phyloP scores from a whole-genome alignment of 2,113 vertebrate species.

The Leptobrachium leishanense region DNA sequence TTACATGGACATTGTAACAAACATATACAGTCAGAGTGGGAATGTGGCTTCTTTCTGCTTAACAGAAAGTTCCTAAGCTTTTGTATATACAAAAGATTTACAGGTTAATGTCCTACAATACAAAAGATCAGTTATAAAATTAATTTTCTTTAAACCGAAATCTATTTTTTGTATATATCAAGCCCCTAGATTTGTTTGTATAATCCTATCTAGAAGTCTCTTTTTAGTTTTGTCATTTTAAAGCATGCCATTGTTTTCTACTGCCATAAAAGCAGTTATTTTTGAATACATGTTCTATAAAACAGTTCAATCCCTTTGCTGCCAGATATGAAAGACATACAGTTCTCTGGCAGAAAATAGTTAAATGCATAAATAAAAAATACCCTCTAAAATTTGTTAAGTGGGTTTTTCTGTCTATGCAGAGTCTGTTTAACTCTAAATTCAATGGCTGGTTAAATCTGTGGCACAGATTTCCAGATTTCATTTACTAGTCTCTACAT shows the following conservation, averaged over 20 bases:
- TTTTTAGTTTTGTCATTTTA: slow-evolving; percentile 67
- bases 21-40: slow-evolving; percentile 98
- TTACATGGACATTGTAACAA: slow-evolving; percentile 96
- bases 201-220: slow-evolving; percentile 88
- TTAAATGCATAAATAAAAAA: slow-evolving; percentile 34
- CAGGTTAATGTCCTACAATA: slow-evolving; percentile 99
- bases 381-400: slow-evolving; percentile 17
- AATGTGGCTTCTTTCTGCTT: slow-evolving; percentile 98
- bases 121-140: slow-evolving; percentile 99
- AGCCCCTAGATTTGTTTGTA: slow-evolving; percentile 89
- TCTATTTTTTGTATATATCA: slow-evolving; percentile 81
- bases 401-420: slow-evolving; percentile 37
- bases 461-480: slow-evolving; percentile 21
- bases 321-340: slow-evolving; percentile 61
- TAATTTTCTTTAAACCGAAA: slow-evolving; percentile 86
- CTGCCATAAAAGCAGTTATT: slow-evolving; percentile 66
- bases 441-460: slow-evolving; percentile 11
- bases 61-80: slow-evolving; percentile 95
- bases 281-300: slow-evolving; percentile 13
- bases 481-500: slow-evolving; percentile 27
- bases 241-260: slow-evolving; percentile 65
- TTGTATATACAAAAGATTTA: slow-evolving; percentile 98
- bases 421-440: slow-evolving; percentile 1
- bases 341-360: slow-evolving; percentile 52
- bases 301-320: slow-evolving; percentile 64